Base-by-base conservation (phyloP, 1,140 invertebrate species). In the Goniozus legneri region DNA sequence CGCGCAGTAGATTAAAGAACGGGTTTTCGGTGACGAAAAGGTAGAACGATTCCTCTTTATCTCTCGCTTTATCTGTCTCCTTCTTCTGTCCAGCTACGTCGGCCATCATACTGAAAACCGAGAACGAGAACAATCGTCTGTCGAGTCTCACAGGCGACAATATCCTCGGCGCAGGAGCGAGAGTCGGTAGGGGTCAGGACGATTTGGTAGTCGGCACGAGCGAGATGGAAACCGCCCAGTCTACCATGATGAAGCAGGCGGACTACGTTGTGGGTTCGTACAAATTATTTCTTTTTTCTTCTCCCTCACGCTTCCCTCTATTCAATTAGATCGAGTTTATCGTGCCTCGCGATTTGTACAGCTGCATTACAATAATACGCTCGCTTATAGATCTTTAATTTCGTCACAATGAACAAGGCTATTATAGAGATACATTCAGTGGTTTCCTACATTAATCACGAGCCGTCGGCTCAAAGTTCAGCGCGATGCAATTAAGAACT, bases 221-320 rank as follows among this genome's bases (percentile, higher is more conserved):
- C 33, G 57, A 59, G 65, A 73, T 73, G 67, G 73, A 76, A 67
- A 62, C 70, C 44, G 50, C 68, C 46, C 58, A 70, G 46, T 59
- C 69, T 58, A 51, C 67, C 52, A 69, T 71, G 65, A 66, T 69
- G 54, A 71, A 73, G 58, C 60, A 74, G 54, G 48, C 62, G 10
- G 66, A 73, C 65, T 73, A 67, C 59, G 67, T 73, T 59, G 67
- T 73, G 60, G 73, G 73, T 76, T 52, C 65, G 73, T 73, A 34
- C 33, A 38, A n/a, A n/a, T n/a, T n/a, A n/a, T n/a, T n/a, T n/a
- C n/a, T n/a, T n/a, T n/a, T n/a, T n/a, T n/a, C n/a, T n/a, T n/a
- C n/a, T n/a, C n/a, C n/a, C n/a, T n/a, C n/a, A n/a, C n/a, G n/a
- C n/a, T n/a, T n/a, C n/a, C n/a, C n/a, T n/a, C n/a, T n/a, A n/a